Evolutionary conservation across 2,113 vertebrate genomes (phyloP).

Genomic region (Apodemus sylvaticus): DNA sequence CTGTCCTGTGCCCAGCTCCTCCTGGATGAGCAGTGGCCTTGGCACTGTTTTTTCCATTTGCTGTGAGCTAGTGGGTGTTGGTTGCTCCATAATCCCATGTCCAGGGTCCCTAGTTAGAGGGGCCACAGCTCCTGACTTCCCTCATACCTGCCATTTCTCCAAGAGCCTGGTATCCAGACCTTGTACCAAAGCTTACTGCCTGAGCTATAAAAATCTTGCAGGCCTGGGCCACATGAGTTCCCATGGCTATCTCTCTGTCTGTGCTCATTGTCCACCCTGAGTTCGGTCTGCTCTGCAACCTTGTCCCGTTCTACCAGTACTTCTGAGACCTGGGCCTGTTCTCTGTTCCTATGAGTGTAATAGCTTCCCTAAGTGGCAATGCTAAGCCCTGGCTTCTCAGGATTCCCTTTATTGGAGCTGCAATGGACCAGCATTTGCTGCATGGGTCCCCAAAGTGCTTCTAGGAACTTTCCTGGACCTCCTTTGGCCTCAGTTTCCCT

Average conservation of each 20-base stretch:
- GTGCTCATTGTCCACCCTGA: too few species aligned
- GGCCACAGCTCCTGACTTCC: neutral
- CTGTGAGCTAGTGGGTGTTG: neutral
- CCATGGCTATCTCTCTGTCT: neutral
- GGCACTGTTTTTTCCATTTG: too few species aligned
- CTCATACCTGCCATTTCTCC: neutral
- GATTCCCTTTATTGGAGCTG: too few species aligned
- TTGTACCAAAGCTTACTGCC: neutral
- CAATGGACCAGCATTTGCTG: neutral
- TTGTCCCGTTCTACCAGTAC: too few species aligned
- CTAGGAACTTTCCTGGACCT: neutral
- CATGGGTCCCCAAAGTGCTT: too few species aligned
- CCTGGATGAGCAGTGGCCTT: too few species aligned
- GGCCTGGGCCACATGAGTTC: fast-evolving
- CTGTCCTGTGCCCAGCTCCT: neutral
- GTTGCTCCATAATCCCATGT: neutral
- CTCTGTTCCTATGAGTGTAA: neutral
- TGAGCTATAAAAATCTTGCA: neutral
- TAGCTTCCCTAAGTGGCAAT: neutral
- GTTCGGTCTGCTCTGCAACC: too few species aligned
- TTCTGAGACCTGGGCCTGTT: neutral
- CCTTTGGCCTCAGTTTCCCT: neutral
- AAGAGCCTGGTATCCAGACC: too few species aligned
- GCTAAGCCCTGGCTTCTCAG: neutral
- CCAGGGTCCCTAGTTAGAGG: neutral